Base-by-base conservation (phyloP, 2,113 vertebrate genomes). In the Dicentrarchus labrax region DNA sequence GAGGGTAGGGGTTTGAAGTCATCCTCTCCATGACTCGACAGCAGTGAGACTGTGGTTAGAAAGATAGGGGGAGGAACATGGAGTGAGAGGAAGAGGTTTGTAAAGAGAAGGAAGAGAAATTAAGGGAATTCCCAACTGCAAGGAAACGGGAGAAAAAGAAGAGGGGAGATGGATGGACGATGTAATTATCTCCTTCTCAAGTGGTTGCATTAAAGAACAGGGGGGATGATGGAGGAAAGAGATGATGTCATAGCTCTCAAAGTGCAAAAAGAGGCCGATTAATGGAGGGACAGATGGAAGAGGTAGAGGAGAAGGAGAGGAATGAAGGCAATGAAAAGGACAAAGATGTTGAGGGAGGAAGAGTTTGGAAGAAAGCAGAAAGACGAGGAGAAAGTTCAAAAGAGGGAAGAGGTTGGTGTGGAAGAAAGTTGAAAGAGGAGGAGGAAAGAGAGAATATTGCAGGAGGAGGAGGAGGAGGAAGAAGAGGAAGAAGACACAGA, bases 111-210 rank as follows among this genome's bases (percentile, higher is more conserved):
- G 47, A 71, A 50, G 50, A 36, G 30, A 59, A 12, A 30, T 6
- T 67, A 41, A 43, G 50, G 69, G n/a, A 22, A 72, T 36, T 21
- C 64, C 43, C n/a, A 24, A 43, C 48, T 53, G 16, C 3, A 43
- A 62, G 3, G 4, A 56, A 56, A 39, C 21, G 4, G 12, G 6
- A 30, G 50, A 39, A n/a, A 30, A 56, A 19, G 39, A 66, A 1
- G 9, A 41, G 9, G 19, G 38, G 36, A 8, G 68, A 70, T 13
- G n/a, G 62, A 21, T 8, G 17, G 69, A 39, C 30, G 53, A 68
- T 67, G 78, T 66, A 50, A 74, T 81, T 67, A 68, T 50, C 30
- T 67, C 6, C 47, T 39, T 74, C 30, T 81, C 61, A 60, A 74
- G 61, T 67, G 78, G 70, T 67, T 41, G 53, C 41, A 17, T 64